Conservation (phyloP, 2,888 invertebrate species). For the Athalia circularis region DNA sequence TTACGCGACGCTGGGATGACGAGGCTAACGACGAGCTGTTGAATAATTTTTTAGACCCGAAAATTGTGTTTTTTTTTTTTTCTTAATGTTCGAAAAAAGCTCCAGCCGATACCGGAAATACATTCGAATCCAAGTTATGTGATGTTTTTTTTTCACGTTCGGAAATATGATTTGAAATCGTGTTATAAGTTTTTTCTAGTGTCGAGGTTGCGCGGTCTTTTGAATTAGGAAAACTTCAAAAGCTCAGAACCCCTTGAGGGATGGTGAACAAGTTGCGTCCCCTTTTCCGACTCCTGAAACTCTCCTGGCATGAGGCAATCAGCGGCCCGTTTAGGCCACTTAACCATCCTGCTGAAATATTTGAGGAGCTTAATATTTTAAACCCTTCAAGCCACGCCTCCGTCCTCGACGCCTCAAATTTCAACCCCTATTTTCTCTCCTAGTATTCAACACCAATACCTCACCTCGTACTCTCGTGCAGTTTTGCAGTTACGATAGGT, state of each 20-base stretch:
- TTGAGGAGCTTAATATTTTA: constrained; percentile 47
- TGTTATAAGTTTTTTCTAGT: background rate
- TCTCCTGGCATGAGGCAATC: constrained; percentile 33
- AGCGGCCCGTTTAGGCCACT: constrained; percentile 46
- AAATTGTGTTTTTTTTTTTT: constrained; percentile 12
- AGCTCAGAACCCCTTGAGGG: constrained; percentile 16
- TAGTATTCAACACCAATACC: background rate
- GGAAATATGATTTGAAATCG: background rate
- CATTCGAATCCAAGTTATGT: background rate
- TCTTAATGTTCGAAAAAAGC: too few relatives aligned
- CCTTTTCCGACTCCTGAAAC: background rate
- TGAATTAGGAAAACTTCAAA: constrained; percentile 10
- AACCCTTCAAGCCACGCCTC: constrained; percentile 39
- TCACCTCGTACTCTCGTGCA: background rate
- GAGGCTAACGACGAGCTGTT: constrained; percentile 21
- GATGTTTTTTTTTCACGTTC: background rate
- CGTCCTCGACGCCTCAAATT: background rate
- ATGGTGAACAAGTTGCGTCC: constrained; percentile 9
- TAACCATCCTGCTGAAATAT: constrained; percentile 45
- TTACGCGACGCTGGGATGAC: background rate
- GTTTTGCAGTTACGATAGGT: background rate
- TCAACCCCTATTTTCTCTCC: constrained; percentile 4
- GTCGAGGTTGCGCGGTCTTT: background rate
- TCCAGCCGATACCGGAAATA: too few relatives aligned
- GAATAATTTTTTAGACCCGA: constrained; percentile 20